Conservation (phyloP, 2,888 invertebrate species). For the Glyphotaelius pellucidus region DNA sequence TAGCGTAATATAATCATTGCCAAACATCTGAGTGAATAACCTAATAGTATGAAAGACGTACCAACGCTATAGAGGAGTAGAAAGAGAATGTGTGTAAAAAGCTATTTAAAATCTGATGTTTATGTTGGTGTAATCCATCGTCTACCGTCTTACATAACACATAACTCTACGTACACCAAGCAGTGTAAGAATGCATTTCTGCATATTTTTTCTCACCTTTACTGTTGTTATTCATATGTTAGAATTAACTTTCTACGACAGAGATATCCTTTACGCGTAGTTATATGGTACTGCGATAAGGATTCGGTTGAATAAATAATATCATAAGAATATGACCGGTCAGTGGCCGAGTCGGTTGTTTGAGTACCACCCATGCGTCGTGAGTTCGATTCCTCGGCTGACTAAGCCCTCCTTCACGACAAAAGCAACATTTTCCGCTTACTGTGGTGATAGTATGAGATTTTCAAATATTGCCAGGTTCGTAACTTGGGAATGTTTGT, state of each 20-base stretch:
- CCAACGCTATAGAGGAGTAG: not conserved
- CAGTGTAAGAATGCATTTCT: not conserved
- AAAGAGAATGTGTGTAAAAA: not conserved
- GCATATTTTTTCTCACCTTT: not conserved
- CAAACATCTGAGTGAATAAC: not conserved
- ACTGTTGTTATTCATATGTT: not conserved
- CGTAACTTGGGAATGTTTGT: too few relatives aligned
- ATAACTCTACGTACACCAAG: not conserved
- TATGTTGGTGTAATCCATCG: not conserved
- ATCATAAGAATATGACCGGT: too few relatives aligned
- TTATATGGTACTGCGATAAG: not conserved
- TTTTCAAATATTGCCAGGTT: too few relatives aligned
- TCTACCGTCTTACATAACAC: not conserved
- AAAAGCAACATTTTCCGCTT: too few relatives aligned
- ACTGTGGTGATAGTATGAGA: too few relatives aligned
- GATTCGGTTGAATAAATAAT: too few relatives aligned
- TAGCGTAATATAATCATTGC: not conserved
- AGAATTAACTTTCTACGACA: not conserved
- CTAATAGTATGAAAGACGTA: not conserved
- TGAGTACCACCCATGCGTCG: too few relatives aligned
- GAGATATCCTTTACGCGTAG: not conserved
- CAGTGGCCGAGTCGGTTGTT: too few relatives aligned
- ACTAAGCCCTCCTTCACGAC: too few relatives aligned
- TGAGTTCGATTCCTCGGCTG: too few relatives aligned
- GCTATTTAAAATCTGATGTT: not conserved